Conservation (phyloP, 2,888 invertebrate species). For the Pristionchus mayeri region DNA sequence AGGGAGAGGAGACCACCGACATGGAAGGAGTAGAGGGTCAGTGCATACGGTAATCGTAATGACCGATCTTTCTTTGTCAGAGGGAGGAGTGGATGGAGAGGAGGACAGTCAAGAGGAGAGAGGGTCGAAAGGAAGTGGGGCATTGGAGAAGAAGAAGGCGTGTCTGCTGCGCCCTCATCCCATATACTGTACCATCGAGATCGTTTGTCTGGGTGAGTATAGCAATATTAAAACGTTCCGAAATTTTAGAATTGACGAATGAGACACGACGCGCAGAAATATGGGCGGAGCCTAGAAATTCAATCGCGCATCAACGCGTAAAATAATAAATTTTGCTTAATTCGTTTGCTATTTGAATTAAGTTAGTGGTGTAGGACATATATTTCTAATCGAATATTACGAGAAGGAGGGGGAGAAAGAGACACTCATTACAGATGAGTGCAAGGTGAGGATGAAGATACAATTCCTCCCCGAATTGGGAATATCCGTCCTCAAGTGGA, state of each 20-base stretch:
- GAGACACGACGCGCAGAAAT: no score
- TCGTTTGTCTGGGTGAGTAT: slow-evolving; percentile 44
- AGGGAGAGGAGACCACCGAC: background rate
- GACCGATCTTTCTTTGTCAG: no score
- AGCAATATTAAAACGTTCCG: background rate
- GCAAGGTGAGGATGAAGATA: slow-evolving; percentile 51
- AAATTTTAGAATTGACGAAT: background rate
- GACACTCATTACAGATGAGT: slow-evolving; percentile 49
- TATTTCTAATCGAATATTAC: no score
- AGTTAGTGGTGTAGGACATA: no score
- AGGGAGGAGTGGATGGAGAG: slow-evolving; percentile 40
- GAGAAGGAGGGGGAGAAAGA: background rate
- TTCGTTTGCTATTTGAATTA: no score
- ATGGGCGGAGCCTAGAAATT: no score
- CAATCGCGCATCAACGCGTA: no score
- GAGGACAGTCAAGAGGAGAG: background rate
- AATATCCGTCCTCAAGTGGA: slow-evolving; percentile 55
- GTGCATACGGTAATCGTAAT: background rate
- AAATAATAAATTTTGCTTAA: no score
- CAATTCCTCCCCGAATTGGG: slow-evolving; percentile 55
- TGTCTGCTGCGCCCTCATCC: slow-evolving; percentile 43
- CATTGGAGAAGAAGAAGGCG: slow-evolving; percentile 42
- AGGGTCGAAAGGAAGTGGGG: background rate
- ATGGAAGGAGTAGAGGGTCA: slow-evolving; percentile 26
- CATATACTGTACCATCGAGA: slow-evolving; percentile 36